phyloP scores from a whole-genome alignment of 2,113 vertebrate genomes.

The Hiodon alosoides region DNA sequence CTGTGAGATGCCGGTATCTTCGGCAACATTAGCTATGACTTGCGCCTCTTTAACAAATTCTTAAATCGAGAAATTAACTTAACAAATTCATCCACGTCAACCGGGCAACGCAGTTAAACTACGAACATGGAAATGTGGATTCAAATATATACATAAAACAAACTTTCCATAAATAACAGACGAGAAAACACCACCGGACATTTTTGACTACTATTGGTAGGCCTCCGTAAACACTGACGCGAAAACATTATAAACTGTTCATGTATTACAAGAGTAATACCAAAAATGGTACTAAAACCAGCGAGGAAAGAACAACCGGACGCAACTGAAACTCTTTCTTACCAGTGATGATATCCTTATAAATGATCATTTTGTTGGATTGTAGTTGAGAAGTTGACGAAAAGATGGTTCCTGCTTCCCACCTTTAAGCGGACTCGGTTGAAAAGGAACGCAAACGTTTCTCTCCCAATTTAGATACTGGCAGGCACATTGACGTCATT shows the following conservation, averaged over 20 bases:
- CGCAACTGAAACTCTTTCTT: conserved; percentile 6
- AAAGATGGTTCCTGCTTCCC: conserved; percentile 22
- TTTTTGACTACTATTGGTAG: background rate
- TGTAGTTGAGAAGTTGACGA: conserved; percentile 13
- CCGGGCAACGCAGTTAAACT: no score
- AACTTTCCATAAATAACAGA: no score
- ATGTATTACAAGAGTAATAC: background rate
- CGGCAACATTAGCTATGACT: no score
- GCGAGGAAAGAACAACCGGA: fast-evolving
- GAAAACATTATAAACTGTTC: no score
- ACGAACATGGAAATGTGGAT: no score
- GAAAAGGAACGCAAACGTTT: conserved; percentile 34
- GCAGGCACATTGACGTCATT: conserved; percentile 25
- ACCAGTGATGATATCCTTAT: conserved; percentile 69
- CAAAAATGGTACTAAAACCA: background rate
- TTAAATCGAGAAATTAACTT: no score
- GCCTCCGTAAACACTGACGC: background rate
- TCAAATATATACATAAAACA: no score
- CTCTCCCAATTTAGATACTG: conserved; percentile 32
- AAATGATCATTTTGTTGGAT: conserved; percentile 73
- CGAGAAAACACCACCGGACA: no score
- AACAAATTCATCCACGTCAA: no score
- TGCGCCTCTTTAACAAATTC: no score
- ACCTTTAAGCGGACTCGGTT: background rate
- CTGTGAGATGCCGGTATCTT: no score